Conservation (phyloP, 2,113 vertebrate species). For the Semicossyphus pulcher region DNA sequence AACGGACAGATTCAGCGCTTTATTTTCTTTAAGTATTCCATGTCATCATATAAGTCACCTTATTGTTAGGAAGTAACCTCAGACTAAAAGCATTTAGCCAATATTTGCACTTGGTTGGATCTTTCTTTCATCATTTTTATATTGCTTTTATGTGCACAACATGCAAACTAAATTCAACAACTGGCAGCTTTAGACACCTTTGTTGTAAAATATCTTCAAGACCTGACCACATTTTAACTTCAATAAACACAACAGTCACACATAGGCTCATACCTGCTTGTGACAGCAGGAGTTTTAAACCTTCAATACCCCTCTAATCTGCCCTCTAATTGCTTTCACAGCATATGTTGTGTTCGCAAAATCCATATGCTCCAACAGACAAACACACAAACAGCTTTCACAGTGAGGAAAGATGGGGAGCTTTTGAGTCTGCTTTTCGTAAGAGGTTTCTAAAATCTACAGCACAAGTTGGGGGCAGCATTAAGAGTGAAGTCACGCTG, state of each 20-base stretch:
- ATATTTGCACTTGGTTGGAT: no score
- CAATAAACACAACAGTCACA: not conserved
- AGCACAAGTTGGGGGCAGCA: not conserved
- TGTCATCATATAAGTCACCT: no score
- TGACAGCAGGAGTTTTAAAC: slow-evolving; percentile 11
- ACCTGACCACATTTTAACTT: not conserved
- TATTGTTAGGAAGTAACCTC: no score
- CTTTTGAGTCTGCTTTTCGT: not conserved
- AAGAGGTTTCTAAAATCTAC: not conserved
- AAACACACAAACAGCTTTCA: not conserved
- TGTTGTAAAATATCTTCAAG: slow-evolving; percentile 4
- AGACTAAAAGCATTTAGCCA: no score
- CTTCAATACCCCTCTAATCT: slow-evolving; percentile 11
- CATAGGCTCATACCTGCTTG: not conserved
- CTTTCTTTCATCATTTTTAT: no score
- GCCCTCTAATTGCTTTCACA: slow-evolving; percentile 7
- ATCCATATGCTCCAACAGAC: slow-evolving; percentile 4
- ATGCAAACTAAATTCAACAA: not conserved
- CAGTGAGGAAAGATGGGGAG: not conserved
- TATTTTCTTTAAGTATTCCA: no score
- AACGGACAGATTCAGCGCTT: no score
- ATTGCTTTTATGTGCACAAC: not conserved
- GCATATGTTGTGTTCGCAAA: slow-evolving; percentile 11
- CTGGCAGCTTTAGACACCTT: not conserved
- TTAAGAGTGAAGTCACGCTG: not conserved